Evolutionary conservation across 1,140 invertebrate species (phyloP).

Genomic region (Pseudomyrmex gracilis): DNA sequence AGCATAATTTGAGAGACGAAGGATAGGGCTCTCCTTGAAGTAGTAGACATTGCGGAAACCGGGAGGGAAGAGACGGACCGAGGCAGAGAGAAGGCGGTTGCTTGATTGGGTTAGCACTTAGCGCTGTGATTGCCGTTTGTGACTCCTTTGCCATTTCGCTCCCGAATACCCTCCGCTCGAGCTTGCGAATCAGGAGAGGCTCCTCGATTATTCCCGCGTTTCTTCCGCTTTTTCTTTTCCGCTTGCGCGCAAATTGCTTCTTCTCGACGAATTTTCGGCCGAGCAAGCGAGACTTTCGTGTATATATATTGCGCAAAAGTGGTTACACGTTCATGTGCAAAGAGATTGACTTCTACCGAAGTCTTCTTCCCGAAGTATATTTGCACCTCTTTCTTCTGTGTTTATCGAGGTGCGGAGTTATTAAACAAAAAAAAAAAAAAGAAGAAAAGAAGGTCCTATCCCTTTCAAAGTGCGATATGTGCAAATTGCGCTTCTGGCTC

Average conservation of each 20-base stretch:
- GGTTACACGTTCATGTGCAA: not conserved
- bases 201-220: slow-evolving; percentile 32
- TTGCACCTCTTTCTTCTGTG: not conserved
- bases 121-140: slow-evolving; percentile 80
- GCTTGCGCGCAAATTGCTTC: not conserved
- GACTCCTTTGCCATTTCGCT: slow-evolving; percentile 74
- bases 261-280: slow-evolving; percentile 5
- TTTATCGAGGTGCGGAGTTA: not conserved
- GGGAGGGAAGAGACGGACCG: not conserved
- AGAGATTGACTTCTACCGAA: not conserved
- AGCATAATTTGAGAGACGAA: slow-evolving; percentile 55
- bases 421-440: not conserved
- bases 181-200: slow-evolving; percentile 46
- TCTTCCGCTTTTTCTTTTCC: not conserved
- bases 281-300: not conserved
- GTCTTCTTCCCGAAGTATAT: not conserved
- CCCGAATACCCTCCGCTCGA: slow-evolving; percentile 58
- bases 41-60: slow-evolving; percentile 27
- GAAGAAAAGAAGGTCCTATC: not conserved
- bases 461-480: not conserved
- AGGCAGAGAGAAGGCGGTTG: slow-evolving; percentile 19
- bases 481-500: slow-evolving; percentile 1
- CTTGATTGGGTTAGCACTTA: slow-evolving; percentile 79
- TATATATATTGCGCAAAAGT: too few species aligned
- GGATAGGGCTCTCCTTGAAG: slow-evolving; percentile 16